Conservation (phyloP, 2,113 vertebrate species). For the Notarius quadriscutis region DNA sequence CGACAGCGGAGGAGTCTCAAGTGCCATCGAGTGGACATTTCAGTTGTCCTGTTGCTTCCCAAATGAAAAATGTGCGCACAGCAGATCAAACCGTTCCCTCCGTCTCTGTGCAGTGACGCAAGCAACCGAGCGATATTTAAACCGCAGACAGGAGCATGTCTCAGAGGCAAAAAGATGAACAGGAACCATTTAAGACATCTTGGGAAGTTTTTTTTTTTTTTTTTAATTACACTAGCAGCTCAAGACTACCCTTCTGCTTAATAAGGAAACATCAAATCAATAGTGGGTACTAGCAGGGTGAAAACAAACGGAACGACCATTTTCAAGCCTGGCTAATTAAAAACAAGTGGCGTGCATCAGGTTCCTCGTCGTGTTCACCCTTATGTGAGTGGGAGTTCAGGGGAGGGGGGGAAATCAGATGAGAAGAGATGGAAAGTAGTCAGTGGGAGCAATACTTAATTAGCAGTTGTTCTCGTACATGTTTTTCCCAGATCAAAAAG, state of each 20-base stretch:
- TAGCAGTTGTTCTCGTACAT: neutral
- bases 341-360: neutral
- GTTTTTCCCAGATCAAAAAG: neutral
- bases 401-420: neutral
- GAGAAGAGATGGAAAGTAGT: neutral
- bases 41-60: neutral
- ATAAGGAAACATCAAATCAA: neutral
- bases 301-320: neutral
- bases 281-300: no score
- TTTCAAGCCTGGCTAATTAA: neutral
- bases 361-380: neutral
- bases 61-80: neutral
- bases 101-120: neutral
- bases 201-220: neutral
- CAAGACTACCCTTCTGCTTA: neutral
- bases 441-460: neutral
- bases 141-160: neutral
- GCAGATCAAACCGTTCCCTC: neutral
- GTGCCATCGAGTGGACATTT: neutral
- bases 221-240: neutral
- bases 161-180: neutral
- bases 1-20: neutral
- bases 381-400: neutral
- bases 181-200: neutral
- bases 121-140: neutral